phyloP scores from a whole-genome alignment of 2,888 invertebrate genomes.

The Euplagia quadripunctaria region DNA sequence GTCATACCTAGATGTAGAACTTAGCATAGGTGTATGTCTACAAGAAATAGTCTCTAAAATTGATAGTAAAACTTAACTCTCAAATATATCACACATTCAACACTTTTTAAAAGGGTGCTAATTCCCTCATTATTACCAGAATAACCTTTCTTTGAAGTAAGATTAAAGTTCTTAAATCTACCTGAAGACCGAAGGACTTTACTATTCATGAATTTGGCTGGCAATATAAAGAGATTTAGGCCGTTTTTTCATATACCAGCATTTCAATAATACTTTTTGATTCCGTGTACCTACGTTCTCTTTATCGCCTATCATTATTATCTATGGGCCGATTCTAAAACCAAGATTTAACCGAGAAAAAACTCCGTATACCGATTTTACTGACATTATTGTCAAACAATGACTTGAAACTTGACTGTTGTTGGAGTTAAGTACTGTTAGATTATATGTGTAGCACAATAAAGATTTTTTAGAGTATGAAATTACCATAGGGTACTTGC shows the following conservation, averaged over 20 bases:
- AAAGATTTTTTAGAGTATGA: too few species aligned
- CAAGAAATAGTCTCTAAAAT: not conserved
- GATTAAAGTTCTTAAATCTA: constrained; percentile 6
- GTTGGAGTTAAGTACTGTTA: not conserved
- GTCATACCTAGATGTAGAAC: not conserved
- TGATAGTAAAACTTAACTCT: not conserved
- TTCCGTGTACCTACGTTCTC: not conserved
- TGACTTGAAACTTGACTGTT: too few species aligned
- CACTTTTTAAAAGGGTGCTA: not conserved
- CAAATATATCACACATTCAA: not conserved
- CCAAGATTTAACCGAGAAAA: not conserved
- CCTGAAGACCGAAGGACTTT: constrained; percentile 2
- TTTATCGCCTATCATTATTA: not conserved
- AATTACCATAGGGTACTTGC: too few species aligned
- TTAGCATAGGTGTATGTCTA: not conserved
- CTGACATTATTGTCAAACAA: not conserved
- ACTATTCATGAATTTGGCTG: constrained; percentile 5
- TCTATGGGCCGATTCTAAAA: not conserved
- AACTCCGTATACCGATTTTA: not conserved
- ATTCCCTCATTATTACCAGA: not conserved
- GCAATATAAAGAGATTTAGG: not conserved
- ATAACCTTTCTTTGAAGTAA: constrained; percentile 8
- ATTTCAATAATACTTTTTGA: not conserved
- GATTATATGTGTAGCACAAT: not conserved
- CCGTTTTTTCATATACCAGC: not conserved